A percentile compares a stretch with the other conserved stretches of the same genome.
These are phyloP conservation scores for Tiphia femorata DNA, from an alignment of 2,888 invertebrate species.

Conservation along the genomic window DNA sequence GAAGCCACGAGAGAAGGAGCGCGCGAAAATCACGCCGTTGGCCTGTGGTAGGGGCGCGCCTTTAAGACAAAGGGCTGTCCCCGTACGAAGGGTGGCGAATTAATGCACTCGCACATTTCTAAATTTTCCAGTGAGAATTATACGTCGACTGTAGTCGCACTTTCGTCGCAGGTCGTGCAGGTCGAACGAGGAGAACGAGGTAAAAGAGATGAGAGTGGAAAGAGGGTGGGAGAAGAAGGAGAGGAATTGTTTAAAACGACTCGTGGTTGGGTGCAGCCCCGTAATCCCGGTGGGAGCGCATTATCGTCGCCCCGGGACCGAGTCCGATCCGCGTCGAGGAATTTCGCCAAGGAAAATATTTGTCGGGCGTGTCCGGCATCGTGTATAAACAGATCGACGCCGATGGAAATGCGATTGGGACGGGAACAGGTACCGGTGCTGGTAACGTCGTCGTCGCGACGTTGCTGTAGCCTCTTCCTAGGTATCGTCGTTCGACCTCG, in stretches of 20 bases:
- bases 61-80: too few relatives aligned
- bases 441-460: slow-evolving; percentile 22
- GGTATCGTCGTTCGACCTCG: slow-evolving; percentile 7
- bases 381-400: slow-evolving; percentile 65
- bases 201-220: too few relatives aligned
- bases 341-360: slow-evolving; percentile 64
- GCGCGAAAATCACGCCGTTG: not conserved
- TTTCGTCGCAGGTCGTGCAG: too few relatives aligned
- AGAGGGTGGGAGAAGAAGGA: slow-evolving; percentile 31
- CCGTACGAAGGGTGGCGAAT: too few relatives aligned
- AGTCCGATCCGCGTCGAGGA: slow-evolving; percentile 34
- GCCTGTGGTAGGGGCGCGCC: not conserved
- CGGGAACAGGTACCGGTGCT: slow-evolving; percentile 32
- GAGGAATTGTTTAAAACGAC: slow-evolving; percentile 33
- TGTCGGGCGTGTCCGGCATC: slow-evolving; percentile 64
- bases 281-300: slow-evolving; percentile 60
- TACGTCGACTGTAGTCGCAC: too few relatives aligned
- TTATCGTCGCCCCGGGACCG: slow-evolving; percentile 48
- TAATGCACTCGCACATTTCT: too few relatives aligned
- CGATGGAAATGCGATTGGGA: slow-evolving; percentile 42
- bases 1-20: too few relatives aligned
- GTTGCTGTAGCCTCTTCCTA: not conserved
- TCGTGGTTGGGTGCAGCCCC: slow-evolving; percentile 33
- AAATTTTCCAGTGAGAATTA: too few relatives aligned
- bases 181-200: too few relatives aligned